These are phyloP conservation scores for Rhogogaster chlorosoma DNA, from an alignment of 2,888 invertebrate genomes.

Conservation along the genomic window DNA sequence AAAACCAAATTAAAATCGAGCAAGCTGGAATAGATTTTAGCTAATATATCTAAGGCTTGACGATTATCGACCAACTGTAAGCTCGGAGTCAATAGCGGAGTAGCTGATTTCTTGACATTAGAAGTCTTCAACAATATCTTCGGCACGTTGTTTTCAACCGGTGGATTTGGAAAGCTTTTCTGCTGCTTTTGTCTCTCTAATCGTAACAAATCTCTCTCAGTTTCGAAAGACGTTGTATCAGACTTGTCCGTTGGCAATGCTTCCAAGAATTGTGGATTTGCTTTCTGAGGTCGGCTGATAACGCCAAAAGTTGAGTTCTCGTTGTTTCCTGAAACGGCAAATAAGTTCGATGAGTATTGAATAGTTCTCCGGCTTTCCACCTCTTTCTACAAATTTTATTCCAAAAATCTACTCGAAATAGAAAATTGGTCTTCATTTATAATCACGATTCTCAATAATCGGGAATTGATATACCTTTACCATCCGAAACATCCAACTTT, in stretches of 20 bases:
- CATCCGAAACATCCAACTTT: conserved; percentile 61
- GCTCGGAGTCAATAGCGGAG: conserved; percentile 76
- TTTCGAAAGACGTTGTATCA: conserved; percentile 64
- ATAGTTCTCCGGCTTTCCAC: background rate
- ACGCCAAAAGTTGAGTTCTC: conserved; percentile 64
- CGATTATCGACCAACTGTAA: conserved; percentile 78
- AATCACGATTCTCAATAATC: background rate
- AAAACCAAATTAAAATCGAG: conserved; percentile 82
- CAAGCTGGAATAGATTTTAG: conserved; percentile 81
- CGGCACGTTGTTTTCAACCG: conserved; percentile 44
- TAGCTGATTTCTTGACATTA: conserved; percentile 53
- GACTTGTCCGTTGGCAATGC: conserved; percentile 64
- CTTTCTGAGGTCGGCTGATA: conserved; percentile 63
- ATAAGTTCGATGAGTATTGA: background rate
- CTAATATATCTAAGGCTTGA: conserved; percentile 80
- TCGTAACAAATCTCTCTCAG: conserved; percentile 67
- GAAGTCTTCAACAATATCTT: conserved; percentile 52
- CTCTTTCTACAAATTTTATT: background rate
- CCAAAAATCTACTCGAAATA: background rate
- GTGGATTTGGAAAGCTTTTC: conserved; percentile 55
- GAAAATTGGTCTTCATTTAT: background rate
- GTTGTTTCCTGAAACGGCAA: conserved; percentile 58
- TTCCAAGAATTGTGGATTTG: conserved; percentile 68
- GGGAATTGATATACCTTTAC: conserved; percentile 60
- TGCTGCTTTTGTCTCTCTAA: conserved; percentile 67